Conservation (phyloP, 2,888 invertebrate species). For the Campoplex capitator region DNA sequence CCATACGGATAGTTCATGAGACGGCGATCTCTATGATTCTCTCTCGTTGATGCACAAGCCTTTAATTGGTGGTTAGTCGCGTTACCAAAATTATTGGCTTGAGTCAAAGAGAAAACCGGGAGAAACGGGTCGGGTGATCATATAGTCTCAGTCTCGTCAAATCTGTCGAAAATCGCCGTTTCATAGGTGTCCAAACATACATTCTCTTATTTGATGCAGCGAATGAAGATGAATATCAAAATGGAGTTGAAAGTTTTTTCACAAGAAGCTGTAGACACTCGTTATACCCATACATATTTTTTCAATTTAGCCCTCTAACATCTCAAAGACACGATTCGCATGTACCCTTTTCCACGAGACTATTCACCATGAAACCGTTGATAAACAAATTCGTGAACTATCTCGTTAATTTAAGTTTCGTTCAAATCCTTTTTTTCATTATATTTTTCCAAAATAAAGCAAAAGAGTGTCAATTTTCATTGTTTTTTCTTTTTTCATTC, state of each 20-base stretch:
- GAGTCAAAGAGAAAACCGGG: slow-evolving; percentile 9
- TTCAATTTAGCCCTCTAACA: not conserved
- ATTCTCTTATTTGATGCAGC: not conserved
- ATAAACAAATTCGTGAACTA: too few species aligned
- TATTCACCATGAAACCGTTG: too few species aligned
- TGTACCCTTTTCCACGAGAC: too few species aligned
- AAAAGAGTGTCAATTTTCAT: too few species aligned
- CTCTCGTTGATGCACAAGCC: slow-evolving; percentile 10
- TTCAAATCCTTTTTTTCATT: too few species aligned
- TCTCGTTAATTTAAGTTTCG: too few species aligned
- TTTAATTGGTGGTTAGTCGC: slow-evolving; percentile 9
- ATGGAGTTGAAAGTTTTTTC: not conserved
- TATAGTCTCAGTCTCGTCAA: not conserved
- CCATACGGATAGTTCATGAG: slow-evolving; percentile 20
- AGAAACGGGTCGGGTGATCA: not conserved
- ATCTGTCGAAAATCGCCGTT: not conserved
- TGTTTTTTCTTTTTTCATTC: too few species aligned
- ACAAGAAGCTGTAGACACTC: not conserved
- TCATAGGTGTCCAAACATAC: not conserved
- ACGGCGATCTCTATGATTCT: not conserved
- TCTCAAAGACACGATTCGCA: too few species aligned
- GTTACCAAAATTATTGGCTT: slow-evolving; percentile 22
- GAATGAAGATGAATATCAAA: not conserved
- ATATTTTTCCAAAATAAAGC: too few species aligned
- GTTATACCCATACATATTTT: not conserved